Conservation (phyloP, 2,888 invertebrate genomes). For the Tetanocera ferruginea region DNA sequence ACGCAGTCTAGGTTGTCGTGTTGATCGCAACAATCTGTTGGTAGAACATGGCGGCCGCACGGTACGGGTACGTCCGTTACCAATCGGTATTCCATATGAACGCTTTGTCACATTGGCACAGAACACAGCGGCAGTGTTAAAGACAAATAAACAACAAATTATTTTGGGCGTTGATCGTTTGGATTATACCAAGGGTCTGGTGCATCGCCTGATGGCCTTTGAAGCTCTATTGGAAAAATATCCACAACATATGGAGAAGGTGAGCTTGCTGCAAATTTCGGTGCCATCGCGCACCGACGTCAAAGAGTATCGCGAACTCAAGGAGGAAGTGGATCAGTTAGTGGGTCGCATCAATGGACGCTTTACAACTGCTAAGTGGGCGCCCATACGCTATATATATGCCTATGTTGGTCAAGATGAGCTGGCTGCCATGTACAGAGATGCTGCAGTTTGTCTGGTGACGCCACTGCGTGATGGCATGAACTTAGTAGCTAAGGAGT, state of each 20-base stretch:
- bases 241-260: conserved; percentile 88
- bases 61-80: conserved; percentile 85
- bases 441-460: conserved; percentile 88
- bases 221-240: conserved; percentile 85
- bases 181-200: conserved; percentile 92
- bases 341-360: conserved; percentile 88
- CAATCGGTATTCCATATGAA: conserved; percentile 91
- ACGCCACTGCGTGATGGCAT: conserved; percentile 91
- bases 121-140: conserved; percentile 77
- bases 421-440: conserved; percentile 87
- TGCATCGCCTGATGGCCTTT: conserved; percentile 86
- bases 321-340: conserved; percentile 91
- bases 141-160: conserved; percentile 80
- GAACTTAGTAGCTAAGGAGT: conserved; percentile 94
- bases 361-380: conserved; percentile 93
- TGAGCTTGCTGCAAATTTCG: conserved; percentile 84
- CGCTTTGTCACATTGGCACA: conserved; percentile 86
- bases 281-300: conserved; percentile 92
- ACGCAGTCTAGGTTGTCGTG: conserved; percentile 87
- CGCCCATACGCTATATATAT: conserved; percentile 88
- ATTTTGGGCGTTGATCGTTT: conserved; percentile 90
- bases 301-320: conserved; percentile 89
- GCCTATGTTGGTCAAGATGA: conserved; percentile 90
- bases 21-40: conserved; percentile 86
- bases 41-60: conserved; percentile 91